phyloP scores from a whole-genome alignment of 2,113 vertebrate genomes.

The Sturnira hondurensis region DNA sequence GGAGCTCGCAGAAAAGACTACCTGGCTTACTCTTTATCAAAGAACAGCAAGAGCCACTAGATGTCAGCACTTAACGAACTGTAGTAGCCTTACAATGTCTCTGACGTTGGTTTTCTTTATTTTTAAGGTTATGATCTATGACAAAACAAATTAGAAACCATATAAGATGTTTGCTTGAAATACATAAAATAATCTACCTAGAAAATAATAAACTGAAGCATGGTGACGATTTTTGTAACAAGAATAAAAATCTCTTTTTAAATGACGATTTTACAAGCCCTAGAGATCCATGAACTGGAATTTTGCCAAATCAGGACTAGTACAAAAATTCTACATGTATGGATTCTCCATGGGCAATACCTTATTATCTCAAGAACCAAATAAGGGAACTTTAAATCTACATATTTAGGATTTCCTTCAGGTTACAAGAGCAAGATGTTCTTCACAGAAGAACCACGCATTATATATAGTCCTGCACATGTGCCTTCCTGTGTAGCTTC shows the following conservation, averaged over 20 bases:
- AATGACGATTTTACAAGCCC: not conserved
- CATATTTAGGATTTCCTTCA: not conserved
- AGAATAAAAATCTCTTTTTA: not conserved
- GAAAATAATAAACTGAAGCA: not conserved
- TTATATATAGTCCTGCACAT: not conserved
- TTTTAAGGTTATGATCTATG: constrained; percentile 16
- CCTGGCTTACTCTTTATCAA: not conserved
- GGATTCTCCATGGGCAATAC: not conserved
- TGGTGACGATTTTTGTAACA: not conserved
- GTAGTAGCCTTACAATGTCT: not conserved
- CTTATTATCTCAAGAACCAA: not conserved
- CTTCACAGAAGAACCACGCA: not conserved
- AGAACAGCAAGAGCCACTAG: constrained; percentile 76
- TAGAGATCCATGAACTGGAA: not conserved
- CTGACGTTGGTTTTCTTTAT: not conserved
- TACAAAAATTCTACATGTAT: not conserved
- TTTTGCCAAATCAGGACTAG: not conserved
- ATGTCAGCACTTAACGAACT: constrained; percentile 78
- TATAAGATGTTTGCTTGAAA: not conserved
- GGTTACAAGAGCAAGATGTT: not conserved
- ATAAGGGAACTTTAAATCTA: not conserved
- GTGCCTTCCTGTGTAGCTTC: not conserved
- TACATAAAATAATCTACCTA: not conserved
- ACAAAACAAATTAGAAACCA: not conserved
- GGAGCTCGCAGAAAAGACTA: not conserved